Conservation (phyloP, 2,113 vertebrate genomes). For the Lynx canadensis region DNA sequence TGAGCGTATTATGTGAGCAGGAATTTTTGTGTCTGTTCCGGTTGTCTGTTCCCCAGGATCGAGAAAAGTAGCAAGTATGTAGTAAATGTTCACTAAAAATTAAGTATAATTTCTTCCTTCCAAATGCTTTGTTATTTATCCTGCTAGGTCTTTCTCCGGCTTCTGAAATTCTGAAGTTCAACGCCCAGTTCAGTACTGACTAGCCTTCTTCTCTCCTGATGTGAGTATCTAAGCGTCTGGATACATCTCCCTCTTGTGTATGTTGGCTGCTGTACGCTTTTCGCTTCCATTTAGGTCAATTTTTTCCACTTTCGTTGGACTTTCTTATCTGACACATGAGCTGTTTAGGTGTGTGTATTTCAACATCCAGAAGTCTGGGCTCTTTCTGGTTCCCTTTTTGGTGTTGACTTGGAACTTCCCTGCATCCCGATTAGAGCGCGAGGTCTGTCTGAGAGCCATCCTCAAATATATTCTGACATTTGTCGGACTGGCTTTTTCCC, state of each 20-base stretch:
- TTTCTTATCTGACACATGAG: background rate
- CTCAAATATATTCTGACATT: background rate
- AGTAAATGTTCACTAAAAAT: background rate
- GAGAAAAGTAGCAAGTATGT: background rate
- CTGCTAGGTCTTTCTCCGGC: background rate
- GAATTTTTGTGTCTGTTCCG: background rate
- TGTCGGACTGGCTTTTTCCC: background rate
- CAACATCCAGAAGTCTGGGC: background rate
- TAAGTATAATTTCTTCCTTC: background rate
- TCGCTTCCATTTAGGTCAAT: no score
- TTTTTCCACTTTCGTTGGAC: no score
- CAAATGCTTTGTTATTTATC: background rate
- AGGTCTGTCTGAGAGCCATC: accelerated
- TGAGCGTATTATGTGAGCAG: background rate
- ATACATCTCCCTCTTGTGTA: accelerated
- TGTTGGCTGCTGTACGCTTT: accelerated
- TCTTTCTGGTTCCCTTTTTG: no score
- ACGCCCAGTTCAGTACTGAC: accelerated
- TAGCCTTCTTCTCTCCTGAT: no score
- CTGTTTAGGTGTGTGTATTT: background rate
- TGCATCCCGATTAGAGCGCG: accelerated
- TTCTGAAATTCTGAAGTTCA: background rate
- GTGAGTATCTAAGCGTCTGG: accelerated
- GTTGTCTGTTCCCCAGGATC: background rate
- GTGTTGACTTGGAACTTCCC: no score